Percentiles rank a stretch among this genome's conserved stretches.
Conservation (phyloP, 2,113 vertebrate genomes). For the Gallinago media region DNA sequence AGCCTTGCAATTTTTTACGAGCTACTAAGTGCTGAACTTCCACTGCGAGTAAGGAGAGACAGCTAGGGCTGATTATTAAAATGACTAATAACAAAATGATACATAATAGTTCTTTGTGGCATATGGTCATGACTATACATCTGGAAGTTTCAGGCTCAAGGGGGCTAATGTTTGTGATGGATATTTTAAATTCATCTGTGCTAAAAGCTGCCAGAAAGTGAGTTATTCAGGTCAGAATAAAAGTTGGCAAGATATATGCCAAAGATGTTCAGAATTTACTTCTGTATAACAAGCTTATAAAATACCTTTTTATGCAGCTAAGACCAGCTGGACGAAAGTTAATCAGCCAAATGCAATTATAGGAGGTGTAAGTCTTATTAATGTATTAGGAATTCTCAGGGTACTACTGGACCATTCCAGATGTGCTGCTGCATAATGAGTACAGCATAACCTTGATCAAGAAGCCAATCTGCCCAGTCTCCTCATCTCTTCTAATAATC, state of each 20-base stretch:
- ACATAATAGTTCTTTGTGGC: not conserved
- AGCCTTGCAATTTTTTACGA: not conserved
- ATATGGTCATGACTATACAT: constrained; percentile 75
- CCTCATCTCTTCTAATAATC: constrained; percentile 50
- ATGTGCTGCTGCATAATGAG: constrained; percentile 72
- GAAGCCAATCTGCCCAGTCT: constrained; percentile 3
- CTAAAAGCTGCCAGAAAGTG: constrained; percentile 64
- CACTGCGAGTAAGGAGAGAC: not conserved
- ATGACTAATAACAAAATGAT: constrained; percentile 31
- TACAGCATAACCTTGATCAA: constrained; percentile 66
- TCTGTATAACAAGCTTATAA: constrained; percentile 68
- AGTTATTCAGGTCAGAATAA: constrained; percentile 72
- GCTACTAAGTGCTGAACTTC: constrained; percentile 2
- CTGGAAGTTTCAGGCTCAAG: constrained; percentile 74
- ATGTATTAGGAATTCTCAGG: constrained; percentile 76
- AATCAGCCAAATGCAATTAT: constrained; percentile 79
- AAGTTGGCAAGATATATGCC: constrained; percentile 72
- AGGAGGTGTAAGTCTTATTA: constrained; percentile 70
- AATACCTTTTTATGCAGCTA: constrained; percentile 77
- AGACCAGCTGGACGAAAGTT: constrained; percentile 79
- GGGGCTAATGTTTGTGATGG: constrained; percentile 70
- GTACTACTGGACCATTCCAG: constrained; percentile 69
- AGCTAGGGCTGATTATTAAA: constrained; percentile 8
- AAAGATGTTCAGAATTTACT: constrained; percentile 74
- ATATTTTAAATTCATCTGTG: constrained; percentile 73